Evolutionary conservation across 2,113 vertebrate species (phyloP).

Genomic region (Tetrao urogallus): DNA sequence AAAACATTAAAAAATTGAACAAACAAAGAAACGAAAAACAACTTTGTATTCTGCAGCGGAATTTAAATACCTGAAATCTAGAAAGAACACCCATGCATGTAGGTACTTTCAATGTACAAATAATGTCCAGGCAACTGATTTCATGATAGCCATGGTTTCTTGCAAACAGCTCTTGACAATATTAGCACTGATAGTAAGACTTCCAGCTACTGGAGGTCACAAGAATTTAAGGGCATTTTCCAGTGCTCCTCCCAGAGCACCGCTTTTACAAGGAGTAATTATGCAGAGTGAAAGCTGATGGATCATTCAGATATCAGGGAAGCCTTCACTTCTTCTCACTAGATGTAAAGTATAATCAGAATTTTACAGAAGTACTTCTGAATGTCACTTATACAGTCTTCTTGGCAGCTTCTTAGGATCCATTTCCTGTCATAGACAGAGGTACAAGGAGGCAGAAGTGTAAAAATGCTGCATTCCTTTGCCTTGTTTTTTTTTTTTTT

Average conservation of each 20-base stretch:
- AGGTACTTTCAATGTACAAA: accelerated
- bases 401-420: slow-evolving; percentile 67
- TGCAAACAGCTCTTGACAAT: neutral
- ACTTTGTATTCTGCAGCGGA: neutral
- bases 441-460: slow-evolving; percentile 50
- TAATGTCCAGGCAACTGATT: neutral
- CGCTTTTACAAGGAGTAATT: slow-evolving; percentile 25
- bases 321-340: slow-evolving; percentile 52
- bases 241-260: slow-evolving; percentile 22
- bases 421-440: slow-evolving; percentile 50
- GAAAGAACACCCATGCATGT: neutral
- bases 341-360: slow-evolving; percentile 68
- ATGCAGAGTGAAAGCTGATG: slow-evolving; percentile 47
- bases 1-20: neutral
- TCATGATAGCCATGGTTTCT: neutral
- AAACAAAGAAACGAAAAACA: neutral
- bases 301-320: slow-evolving; percentile 53
- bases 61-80: neutral
- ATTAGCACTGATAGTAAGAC: neutral
- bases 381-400: slow-evolving; percentile 63
- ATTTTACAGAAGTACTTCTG: slow-evolving; percentile 65
- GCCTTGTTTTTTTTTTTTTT: slow-evolving; percentile 3
- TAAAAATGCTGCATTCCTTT: slow-evolving; percentile 30
- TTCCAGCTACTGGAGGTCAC: slow-evolving; percentile 20
- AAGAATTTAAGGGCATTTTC: slow-evolving; percentile 36